Evolutionary conservation across 1,140 invertebrate genomes (phyloP).

Genomic region (Halyomorpha halys): DNA sequence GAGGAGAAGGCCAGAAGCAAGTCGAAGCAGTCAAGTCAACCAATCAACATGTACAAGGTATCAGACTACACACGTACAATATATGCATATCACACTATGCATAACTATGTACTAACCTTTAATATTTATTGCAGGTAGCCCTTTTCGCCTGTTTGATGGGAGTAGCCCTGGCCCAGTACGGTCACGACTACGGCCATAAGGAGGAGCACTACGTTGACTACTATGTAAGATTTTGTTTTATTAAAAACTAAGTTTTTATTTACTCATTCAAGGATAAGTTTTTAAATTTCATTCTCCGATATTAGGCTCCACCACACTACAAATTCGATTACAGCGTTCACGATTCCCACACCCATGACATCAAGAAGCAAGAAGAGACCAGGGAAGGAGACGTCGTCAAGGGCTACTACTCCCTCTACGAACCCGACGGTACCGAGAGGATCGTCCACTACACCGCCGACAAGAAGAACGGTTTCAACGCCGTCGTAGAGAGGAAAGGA

Average conservation of each 20-base stretch:
- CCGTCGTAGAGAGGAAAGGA: slow-evolving; percentile 32
- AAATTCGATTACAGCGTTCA: slow-evolving; percentile 45
- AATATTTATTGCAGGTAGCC: background rate
- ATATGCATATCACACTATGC: too few species aligned
- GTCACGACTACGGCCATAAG: slow-evolving; percentile 4
- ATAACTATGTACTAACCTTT: too few species aligned
- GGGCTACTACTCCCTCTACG: too few species aligned
- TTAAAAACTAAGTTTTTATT: background rate
- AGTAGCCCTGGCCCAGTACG: too few species aligned
- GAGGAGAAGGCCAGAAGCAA: too few species aligned
- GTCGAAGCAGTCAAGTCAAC: too few species aligned
- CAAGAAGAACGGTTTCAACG: too few species aligned
- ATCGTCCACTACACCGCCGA: too few species aligned
- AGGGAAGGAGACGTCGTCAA: too few species aligned
- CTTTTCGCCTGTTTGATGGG: too few species aligned
- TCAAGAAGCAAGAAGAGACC: too few species aligned
- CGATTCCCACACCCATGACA: slow-evolving; percentile 41
- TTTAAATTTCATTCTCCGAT: background rate
- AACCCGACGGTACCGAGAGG: too few species aligned
- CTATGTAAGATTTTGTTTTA: slow-evolving; percentile 11
- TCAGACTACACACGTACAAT: background rate
- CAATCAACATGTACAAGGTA: background rate
- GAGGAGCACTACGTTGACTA: slow-evolving; percentile 18
- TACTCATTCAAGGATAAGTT: background rate
- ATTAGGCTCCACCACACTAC: slow-evolving; percentile 36